Evolutionary conservation across 2,797 vertebrate species (phyloP).

Genomic region (Helostoma temminkii): DNA sequence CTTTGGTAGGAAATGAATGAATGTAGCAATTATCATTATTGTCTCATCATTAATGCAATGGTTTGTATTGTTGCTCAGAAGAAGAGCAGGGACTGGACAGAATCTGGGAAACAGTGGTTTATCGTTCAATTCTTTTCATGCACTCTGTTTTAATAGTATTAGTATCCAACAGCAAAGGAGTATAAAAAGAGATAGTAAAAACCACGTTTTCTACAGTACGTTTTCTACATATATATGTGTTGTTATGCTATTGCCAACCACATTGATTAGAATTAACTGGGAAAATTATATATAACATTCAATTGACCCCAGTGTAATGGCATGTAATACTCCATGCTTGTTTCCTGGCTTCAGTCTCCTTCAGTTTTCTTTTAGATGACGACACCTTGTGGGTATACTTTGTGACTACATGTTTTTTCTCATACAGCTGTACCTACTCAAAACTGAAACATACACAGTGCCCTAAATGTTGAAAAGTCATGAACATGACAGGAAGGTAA

Average conservation of each 20-base stretch:
- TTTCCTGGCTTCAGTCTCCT: neutral
- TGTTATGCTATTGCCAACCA: too few species aligned
- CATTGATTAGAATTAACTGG: too few species aligned
- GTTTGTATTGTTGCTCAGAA: slow-evolving; percentile 1
- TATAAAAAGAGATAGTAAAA: too few species aligned
- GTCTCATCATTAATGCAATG: slow-evolving; percentile 4
- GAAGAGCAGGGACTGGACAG: slow-evolving; percentile 5
- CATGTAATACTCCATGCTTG: neutral
- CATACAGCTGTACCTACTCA: neutral
- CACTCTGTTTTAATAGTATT: too few species aligned
- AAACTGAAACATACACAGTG: neutral
- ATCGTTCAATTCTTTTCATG: neutral
- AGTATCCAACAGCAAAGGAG: too few species aligned
- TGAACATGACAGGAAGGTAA: neutral
- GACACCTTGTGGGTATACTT: slow-evolving; percentile 68
- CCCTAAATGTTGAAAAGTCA: neutral
- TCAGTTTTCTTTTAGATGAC: slow-evolving; percentile 44
- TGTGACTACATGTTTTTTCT: slow-evolving; percentile 35
- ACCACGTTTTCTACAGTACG: too few species aligned
- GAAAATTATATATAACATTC: too few species aligned
- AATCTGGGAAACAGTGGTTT: neutral
- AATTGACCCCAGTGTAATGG: too few species aligned
- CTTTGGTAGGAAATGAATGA: slow-evolving; percentile 23
- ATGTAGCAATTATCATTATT: too few species aligned
- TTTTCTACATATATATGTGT: too few species aligned